These are phyloP conservation scores for Falcaria lacertinaria DNA, from an alignment of 2,888 invertebrate genomes.

Conservation along the genomic window DNA sequence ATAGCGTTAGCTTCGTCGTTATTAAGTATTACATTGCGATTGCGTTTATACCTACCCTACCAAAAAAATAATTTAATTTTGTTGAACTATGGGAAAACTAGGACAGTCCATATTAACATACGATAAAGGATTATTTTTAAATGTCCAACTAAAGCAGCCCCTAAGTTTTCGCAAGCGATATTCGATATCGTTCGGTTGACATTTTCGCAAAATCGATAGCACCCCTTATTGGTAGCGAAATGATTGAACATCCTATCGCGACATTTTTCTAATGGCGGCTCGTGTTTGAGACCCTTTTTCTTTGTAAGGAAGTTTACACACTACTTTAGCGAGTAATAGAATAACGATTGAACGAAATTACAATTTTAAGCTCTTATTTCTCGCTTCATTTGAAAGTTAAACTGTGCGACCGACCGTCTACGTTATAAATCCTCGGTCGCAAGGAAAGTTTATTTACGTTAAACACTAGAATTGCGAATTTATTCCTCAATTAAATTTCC, in stretches of 20 bases:
- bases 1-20: no score
- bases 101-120: background rate
- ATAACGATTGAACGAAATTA: background rate
- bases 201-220: constrained; percentile 77
- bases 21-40: no score
- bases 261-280: constrained; percentile 78
- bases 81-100: background rate
- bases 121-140: background rate
- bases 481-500: no score
- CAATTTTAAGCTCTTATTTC: background rate
- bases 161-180: constrained; percentile 46
- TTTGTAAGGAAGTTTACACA: constrained; percentile 54
- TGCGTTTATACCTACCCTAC: no score
- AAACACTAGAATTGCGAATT: no score
- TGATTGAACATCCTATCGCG: constrained; percentile 80
- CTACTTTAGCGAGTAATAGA: constrained; percentile 15
- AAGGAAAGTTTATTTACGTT: no score
- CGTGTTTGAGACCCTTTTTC: constrained; percentile 74
- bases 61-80: no score
- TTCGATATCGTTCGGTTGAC: constrained; percentile 65
- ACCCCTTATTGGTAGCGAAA: constrained; percentile 78
- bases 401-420: no score
- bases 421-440: no score
- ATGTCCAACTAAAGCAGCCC: constrained; percentile 20
- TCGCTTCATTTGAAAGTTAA: no score